Evolutionary conservation across 2,888 invertebrate species (phyloP).

Genomic region (Sericinus montela): DNA sequence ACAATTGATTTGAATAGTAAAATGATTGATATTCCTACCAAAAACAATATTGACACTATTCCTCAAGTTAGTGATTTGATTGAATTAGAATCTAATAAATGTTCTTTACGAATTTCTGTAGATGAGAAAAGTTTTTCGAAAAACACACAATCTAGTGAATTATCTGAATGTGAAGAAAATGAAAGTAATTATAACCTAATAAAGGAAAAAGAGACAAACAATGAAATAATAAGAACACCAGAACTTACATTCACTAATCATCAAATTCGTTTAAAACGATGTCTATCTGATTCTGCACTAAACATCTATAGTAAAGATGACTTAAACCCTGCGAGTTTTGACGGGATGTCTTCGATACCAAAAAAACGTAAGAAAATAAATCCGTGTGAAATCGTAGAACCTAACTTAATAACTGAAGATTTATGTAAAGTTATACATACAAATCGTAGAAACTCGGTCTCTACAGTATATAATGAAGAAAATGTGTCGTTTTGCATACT

Average conservation of each 20-base stretch:
- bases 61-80: not conserved
- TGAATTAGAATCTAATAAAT: not conserved
- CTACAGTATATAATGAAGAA: constrained; percentile 55
- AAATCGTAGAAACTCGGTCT: constrained; percentile 63
- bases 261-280: constrained; percentile 48
- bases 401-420: constrained; percentile 38
- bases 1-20: not conserved
- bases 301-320: constrained; percentile 10
- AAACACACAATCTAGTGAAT: not conserved
- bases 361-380: constrained; percentile 48
- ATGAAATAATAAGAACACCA: constrained; percentile 6
- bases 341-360: constrained; percentile 21
- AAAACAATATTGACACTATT: not conserved
- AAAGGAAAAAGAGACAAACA: not conserved
- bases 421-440: constrained; percentile 48
- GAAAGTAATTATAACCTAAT: not conserved
- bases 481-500: constrained; percentile 66
- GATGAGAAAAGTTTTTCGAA: not conserved
- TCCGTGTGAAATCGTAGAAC: constrained; percentile 32
- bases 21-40: not conserved
- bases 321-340: not conserved
- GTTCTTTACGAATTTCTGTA: not conserved
- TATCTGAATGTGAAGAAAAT: not conserved
- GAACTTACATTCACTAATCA: constrained; percentile 20
- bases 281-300: constrained; percentile 63